These are phyloP conservation scores for Coregonus clupeaformis DNA, from an alignment of 2,113 vertebrate species.

Conservation along the genomic window DNA sequence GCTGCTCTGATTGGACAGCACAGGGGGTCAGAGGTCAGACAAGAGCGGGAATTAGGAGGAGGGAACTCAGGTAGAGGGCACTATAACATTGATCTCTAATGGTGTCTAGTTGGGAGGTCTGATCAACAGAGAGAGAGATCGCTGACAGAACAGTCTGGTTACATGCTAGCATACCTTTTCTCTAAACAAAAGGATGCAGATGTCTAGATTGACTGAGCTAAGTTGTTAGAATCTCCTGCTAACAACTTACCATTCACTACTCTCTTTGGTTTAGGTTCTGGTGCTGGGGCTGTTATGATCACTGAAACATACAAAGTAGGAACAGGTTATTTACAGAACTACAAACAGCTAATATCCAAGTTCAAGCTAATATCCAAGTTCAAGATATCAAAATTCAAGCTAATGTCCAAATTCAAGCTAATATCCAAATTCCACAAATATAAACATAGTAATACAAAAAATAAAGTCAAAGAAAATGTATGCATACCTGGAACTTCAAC, in stretches of 20 bases:
- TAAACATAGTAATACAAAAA: background rate
- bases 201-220: background rate
- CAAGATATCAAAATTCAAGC: no score
- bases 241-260: constrained; percentile 73
- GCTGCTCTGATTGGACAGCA: constrained; percentile 81
- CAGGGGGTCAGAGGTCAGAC: constrained; percentile 57
- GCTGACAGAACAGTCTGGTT: background rate
- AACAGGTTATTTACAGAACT: background rate
- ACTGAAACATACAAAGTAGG: constrained; percentile 63
- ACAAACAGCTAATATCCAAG: background rate
- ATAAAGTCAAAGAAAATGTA: background rate
- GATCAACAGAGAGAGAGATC: background rate
- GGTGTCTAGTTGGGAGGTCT: background rate
- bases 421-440: no score
- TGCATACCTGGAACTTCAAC: constrained; percentile 74
- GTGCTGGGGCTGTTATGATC: constrained; percentile 36
- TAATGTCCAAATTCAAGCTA: no score
- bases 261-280: constrained; percentile 72
- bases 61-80: constrained; percentile 22
- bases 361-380: no score
- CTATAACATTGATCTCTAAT: background rate
- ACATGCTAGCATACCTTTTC: background rate
- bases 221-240: background rate
- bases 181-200: background rate
- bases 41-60: constrained; percentile 44